phyloP scores from a whole-genome alignment of 2,797 vertebrate genomes.

The Phrynocephalus guinanensis region DNA sequence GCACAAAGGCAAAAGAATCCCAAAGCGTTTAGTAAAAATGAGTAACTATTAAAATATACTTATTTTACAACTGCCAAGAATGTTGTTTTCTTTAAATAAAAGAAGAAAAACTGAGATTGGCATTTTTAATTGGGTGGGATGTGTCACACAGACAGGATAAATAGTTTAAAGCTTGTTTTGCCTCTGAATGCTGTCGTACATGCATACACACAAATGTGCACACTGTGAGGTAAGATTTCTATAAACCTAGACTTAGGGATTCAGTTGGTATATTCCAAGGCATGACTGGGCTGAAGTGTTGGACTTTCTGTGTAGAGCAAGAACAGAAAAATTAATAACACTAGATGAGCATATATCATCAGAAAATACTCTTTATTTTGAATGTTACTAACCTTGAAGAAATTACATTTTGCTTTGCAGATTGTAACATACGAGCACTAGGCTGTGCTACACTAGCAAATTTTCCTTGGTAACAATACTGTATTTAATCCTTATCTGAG shows the following conservation, averaged over 20 bases:
- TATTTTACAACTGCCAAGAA: conserved; percentile 64
- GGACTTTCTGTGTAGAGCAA: conserved; percentile 11
- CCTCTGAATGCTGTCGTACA: background rate
- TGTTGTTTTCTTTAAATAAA: conserved; percentile 64
- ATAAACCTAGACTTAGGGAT: conserved; percentile 6
- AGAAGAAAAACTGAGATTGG: conserved; percentile 52
- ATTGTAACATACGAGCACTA: background rate
- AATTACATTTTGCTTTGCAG: conserved; percentile 2
- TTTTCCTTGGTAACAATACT: background rate
- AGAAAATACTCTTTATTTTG: background rate
- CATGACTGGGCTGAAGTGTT: conserved; percentile 26
- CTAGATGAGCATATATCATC: conserved; percentile 16
- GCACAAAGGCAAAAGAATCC: conserved; percentile 54
- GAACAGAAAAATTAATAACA: conserved; percentile 21
- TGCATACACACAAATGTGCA: background rate
- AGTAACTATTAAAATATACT: conserved; percentile 51
- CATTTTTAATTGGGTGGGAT: conserved; percentile 55
- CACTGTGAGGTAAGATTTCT: conserved; percentile 10
- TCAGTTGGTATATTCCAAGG: background rate
- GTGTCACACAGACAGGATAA: conserved; percentile 17
- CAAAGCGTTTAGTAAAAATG: conserved; percentile 36
- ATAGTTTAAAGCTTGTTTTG: background rate
- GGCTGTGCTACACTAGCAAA: background rate
- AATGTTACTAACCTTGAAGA: background rate
- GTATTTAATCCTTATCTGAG: background rate